phyloP scores from a whole-genome alignment of 2,888 invertebrate species.

The Phengaris arion region DNA sequence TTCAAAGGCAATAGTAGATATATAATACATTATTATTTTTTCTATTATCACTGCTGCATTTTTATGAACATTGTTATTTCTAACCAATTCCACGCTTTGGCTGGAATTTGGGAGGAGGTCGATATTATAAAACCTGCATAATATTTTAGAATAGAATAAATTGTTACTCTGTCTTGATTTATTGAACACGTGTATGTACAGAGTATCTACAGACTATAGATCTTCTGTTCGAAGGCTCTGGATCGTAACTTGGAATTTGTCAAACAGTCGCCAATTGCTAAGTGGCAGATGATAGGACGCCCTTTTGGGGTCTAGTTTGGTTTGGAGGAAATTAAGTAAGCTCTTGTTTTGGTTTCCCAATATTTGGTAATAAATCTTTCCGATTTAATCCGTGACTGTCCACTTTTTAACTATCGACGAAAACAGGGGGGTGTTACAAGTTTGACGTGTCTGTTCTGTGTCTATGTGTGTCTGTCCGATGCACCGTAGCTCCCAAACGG shows the following conservation, averaged over 20 bases:
- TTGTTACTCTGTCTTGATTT: neutral
- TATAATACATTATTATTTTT: neutral
- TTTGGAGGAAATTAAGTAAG: neutral
- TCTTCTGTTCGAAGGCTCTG: neutral
- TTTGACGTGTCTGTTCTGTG: no score
- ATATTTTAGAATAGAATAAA: neutral
- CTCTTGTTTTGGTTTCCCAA: neutral
- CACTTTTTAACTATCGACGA: no score
- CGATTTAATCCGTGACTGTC: neutral
- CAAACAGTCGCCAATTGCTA: neutral
- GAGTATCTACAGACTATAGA: neutral
- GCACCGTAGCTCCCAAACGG: no score
- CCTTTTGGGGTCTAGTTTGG: neutral
- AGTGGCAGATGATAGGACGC: slow-evolving; percentile 5
- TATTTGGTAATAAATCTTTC: neutral
- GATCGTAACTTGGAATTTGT: neutral
- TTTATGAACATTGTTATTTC: no score
- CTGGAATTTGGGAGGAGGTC: no score
- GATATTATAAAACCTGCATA: no score
- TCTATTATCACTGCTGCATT: no score
- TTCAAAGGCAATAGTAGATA: neutral
- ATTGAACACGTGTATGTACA: neutral
- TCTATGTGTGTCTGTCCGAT: no score
- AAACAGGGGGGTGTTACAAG: no score
- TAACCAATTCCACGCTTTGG: no score